phyloP scores from a whole-genome alignment of 2,888 invertebrate genomes.

The Erebia aethiops region DNA sequence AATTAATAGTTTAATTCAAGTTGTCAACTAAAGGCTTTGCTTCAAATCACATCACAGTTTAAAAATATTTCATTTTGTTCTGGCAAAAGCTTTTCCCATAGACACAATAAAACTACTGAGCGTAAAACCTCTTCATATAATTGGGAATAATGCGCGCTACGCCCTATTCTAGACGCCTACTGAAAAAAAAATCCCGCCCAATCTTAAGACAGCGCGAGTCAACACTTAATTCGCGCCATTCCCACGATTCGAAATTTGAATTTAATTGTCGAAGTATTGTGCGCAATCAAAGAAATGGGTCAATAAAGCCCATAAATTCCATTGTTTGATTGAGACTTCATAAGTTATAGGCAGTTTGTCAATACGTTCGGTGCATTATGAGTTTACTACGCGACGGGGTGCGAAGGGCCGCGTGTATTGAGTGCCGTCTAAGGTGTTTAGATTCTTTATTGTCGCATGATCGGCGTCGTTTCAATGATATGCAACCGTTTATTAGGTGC shows the following conservation, averaged over 20 bases:
- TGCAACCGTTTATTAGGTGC: constrained; percentile 75
- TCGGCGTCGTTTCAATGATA: constrained; percentile 73
- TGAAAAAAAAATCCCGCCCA: constrained; percentile 59
- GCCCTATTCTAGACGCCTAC: constrained; percentile 60
- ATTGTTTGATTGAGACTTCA: constrained; percentile 78
- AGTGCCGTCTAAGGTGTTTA: constrained; percentile 60
- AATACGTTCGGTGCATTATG: constrained; percentile 59
- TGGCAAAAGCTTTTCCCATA: constrained; percentile 31
- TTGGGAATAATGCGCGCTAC: constrained; percentile 58
- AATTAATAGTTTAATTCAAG: neutral
- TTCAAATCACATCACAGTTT: neutral
- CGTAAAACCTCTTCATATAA: constrained; percentile 45
- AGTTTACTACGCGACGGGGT: constrained; percentile 61
- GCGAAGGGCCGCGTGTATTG: constrained; percentile 57
- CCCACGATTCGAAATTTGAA: constrained; percentile 77
- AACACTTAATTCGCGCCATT: constrained; percentile 73
- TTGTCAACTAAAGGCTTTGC: neutral
- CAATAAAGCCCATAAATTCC: constrained; percentile 71
- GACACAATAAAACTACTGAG: constrained; percentile 37
- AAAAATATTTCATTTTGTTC: neutral
- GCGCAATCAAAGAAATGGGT: constrained; percentile 77
- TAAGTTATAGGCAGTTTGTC: constrained; percentile 72
- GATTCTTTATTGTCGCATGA: constrained; percentile 57
- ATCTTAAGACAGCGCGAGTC: constrained; percentile 65
- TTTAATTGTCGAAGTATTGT: constrained; percentile 78